Base-by-base conservation (phyloP, 2,888 invertebrate species). In the Hypomecis atomaria region DNA sequence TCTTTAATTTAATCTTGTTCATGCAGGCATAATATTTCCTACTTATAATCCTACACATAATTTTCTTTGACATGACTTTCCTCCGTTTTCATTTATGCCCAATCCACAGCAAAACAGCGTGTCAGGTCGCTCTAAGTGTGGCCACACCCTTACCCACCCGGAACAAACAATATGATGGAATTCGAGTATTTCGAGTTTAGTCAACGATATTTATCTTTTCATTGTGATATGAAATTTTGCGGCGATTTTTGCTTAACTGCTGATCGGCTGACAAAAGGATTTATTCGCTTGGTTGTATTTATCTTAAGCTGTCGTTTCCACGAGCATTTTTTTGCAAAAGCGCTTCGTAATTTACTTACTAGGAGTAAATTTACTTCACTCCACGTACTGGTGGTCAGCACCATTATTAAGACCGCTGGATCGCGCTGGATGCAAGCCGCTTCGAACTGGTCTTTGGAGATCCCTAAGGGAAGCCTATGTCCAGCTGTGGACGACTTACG, bases 191-290 rank as follows among this genome's bases (percentile, higher is more conserved):
- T 74, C 71, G 70, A 71, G 73, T 77, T 70, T 70, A 69, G 74
- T 65, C 75, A 66, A 72, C 74, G 74, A 76, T 79, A 81, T 79
- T 78, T 78, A 78, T 80, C 74, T 78, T 77, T 78, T 75, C 70
- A 72, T 70, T 74, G 73, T 73, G 63, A 73, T 75, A 74, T 59
- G 64, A 56, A 73, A 75, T 74, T 78, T 74, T 68, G 73, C 73
- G 75, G 67, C 69, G 48, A 70, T 75, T 69, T 69, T 66, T 66
- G 68, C 57, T 65, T 62, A 60, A 56, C 45, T 50, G 65, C 38
- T 49, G 40, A 23, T 45, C 49, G 47, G 36, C 42, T 38, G 50
- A 56, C 50, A 53, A 58, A 23, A 58, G 62, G 52, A 42, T 50
- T 59, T 34, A 38, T 61, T 50, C 42, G 9, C n/a, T 44, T 48